phyloP scores from a whole-genome alignment of 2,888 invertebrate species.

The Parelbella ahira region DNA sequence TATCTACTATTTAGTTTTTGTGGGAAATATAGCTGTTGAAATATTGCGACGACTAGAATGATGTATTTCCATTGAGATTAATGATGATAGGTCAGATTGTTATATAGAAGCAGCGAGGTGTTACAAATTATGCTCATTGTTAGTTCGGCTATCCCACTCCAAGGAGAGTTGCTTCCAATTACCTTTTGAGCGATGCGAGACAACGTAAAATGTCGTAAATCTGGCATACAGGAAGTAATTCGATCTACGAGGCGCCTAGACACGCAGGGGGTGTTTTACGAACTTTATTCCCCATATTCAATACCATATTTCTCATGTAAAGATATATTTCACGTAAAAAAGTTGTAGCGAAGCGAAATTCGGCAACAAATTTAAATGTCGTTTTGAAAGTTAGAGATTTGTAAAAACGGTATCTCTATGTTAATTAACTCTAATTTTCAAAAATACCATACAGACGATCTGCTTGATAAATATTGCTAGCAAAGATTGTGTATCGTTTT shows the following conservation, averaged over 20 bases:
- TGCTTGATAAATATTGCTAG: too few species aligned
- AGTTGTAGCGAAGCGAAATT: not conserved
- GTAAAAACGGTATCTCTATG: too few species aligned
- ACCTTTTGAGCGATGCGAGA: slow-evolving; percentile 41
- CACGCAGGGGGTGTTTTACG: slow-evolving; percentile 1
- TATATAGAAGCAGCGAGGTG: slow-evolving; percentile 6
- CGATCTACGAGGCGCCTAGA: slow-evolving; percentile 27
- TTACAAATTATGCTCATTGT: slow-evolving; percentile 26
- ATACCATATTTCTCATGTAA: too few species aligned
- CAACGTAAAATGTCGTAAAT: slow-evolving; percentile 49
- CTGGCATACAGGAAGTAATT: slow-evolving; percentile 20
- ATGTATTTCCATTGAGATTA: not conserved
- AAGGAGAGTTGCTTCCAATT: slow-evolving; percentile 44
- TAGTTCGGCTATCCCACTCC: slow-evolving; percentile 5
- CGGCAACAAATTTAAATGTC: not conserved
- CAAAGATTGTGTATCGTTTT: too few species aligned
- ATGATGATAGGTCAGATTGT: slow-evolving; percentile 2
- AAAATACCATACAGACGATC: too few species aligned
- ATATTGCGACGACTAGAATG: too few species aligned
- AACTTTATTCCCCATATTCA: slow-evolving; percentile 11
- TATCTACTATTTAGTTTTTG: slow-evolving; percentile 3
- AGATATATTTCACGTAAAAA: too few species aligned
- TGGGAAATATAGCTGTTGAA: slow-evolving; percentile 3
- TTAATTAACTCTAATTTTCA: too few species aligned
- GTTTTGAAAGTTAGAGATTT: too few species aligned